Evolutionary conservation across 2,797 vertebrate species (phyloP).

Genomic region (Halcyon chelicuti): DNA sequence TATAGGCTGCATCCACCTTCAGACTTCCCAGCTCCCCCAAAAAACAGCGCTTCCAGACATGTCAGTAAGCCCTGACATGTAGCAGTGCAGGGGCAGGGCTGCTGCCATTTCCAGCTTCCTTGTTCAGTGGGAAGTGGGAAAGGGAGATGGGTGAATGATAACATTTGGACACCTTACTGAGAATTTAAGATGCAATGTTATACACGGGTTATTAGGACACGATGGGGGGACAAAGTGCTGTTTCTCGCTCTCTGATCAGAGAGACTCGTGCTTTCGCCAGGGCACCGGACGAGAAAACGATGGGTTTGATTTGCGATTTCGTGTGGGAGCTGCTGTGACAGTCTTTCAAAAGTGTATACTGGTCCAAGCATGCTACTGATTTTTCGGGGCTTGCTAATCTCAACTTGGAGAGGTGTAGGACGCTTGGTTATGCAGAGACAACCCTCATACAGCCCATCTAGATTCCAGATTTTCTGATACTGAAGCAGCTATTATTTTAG

Average conservation of each 20-base stretch:
- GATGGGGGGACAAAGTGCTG: too few species aligned
- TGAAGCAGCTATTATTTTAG: not conserved
- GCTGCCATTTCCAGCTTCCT: not conserved
- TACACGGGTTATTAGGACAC: too few species aligned
- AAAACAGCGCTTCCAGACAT: not conserved
- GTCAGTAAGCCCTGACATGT: slow-evolving; percentile 44
- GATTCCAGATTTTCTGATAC: not conserved
- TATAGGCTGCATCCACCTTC: not conserved
- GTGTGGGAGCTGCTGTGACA: not conserved
- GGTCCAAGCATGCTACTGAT: not conserved
- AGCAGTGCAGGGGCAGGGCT: not conserved
- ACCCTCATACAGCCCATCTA: not conserved
- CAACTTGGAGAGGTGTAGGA: not conserved
- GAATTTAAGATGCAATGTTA: not conserved
- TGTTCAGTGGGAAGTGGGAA: not conserved
- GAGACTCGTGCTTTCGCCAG: not conserved
- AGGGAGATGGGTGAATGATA: not conserved
- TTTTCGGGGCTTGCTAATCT: not conserved
- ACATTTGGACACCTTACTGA: not conserved
- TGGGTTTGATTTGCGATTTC: not conserved
- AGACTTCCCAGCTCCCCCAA: not conserved
- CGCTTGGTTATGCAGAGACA: not conserved
- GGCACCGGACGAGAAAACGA: not conserved
- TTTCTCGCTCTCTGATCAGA: not conserved
- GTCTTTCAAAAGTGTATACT: not conserved